These are phyloP conservation scores for Mesocentrotus franciscanus DNA, from an alignment of 53 echinoderm and acorn worm species.

Conservation along the genomic window DNA sequence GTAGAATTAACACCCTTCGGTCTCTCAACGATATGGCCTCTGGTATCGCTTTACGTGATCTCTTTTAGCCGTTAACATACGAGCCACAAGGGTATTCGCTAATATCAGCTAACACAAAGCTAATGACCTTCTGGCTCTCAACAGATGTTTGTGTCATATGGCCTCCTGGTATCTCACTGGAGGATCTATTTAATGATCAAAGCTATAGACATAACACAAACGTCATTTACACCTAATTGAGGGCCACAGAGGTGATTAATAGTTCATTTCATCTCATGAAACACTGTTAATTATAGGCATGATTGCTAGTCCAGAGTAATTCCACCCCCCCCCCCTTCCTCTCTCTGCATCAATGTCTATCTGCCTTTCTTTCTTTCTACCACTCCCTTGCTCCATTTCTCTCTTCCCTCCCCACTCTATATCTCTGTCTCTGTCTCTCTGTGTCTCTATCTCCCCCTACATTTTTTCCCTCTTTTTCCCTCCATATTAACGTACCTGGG, in stretches of 20 bases:
- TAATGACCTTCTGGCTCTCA: background rate
- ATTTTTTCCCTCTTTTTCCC: background rate
- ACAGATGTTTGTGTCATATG: background rate
- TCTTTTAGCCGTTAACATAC: no score
- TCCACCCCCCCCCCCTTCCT: background rate
- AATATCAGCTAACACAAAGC: background rate
- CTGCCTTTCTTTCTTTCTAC: background rate
- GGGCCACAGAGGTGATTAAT: slow-evolving; percentile 2
- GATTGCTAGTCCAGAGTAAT: background rate
- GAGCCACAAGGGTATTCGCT: background rate
- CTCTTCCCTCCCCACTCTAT: background rate
- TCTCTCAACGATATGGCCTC: no score
- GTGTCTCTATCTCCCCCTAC: background rate
- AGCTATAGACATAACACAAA: slow-evolving; percentile 12
- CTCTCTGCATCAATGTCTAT: background rate
- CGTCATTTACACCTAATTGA: background rate
- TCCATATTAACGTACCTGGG: no score
- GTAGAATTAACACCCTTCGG: no score
- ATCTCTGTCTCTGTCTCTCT: background rate
- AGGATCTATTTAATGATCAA: slow-evolving; percentile 2
- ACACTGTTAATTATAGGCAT: slow-evolving; percentile 10
- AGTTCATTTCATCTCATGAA: slow-evolving; percentile 18
- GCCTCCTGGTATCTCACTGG: background rate
- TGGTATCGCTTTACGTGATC: background rate
- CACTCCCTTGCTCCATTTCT: background rate